Evolutionary conservation across 2,113 vertebrate species (phyloP).

Genomic region (Arvicanthis niloticus): DNA sequence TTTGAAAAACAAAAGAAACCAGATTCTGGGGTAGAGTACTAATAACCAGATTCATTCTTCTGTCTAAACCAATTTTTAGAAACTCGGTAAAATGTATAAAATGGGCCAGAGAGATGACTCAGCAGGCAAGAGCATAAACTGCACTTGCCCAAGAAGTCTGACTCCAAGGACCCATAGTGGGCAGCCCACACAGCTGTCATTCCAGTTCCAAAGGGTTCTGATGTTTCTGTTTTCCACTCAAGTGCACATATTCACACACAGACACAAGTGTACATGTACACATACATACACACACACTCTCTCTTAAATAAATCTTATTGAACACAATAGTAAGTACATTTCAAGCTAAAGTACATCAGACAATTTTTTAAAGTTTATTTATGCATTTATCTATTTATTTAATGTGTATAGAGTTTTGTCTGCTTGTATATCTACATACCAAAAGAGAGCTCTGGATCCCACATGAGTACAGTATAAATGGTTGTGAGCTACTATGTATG

Average conservation of each 20-base stretch:
- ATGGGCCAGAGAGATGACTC: background rate
- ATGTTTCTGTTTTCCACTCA: background rate
- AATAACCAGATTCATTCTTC: background rate
- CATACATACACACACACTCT: too few relatives aligned
- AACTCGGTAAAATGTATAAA: background rate
- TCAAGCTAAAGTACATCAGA: background rate
- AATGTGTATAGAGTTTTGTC: background rate
- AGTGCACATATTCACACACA: background rate
- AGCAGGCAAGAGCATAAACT: background rate
- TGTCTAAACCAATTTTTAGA: background rate
- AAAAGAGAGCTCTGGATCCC: background rate
- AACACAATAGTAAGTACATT: background rate
- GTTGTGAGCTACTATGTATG: background rate
- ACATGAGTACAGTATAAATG: background rate
- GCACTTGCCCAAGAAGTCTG: background rate
- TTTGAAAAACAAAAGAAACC: slow-evolving; percentile 30
- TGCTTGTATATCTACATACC: background rate
- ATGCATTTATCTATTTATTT: background rate
- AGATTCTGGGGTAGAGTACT: background rate
- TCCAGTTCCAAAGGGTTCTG: background rate
- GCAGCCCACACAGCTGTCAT: background rate
- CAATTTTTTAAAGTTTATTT: background rate
- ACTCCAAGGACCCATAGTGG: background rate
- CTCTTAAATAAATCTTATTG: background rate
- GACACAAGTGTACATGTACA: background rate